Conservation (phyloP, 2,888 invertebrate species). For the Pseudococcus longispinus region DNA sequence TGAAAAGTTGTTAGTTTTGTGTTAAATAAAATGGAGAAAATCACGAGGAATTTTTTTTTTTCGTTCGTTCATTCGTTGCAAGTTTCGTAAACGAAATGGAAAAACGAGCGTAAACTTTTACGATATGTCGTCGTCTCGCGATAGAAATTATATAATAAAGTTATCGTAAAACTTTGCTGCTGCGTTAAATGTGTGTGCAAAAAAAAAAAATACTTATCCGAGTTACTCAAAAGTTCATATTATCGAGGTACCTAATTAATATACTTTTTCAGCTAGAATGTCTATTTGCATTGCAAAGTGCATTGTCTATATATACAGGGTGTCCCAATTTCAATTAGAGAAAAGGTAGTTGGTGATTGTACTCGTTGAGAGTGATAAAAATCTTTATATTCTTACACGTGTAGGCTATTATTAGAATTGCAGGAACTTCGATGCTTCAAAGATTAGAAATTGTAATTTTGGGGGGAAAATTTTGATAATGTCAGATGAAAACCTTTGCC, state of each 20-base stretch:
- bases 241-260: background rate
- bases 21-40: background rate
- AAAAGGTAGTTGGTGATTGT: too few relatives aligned
- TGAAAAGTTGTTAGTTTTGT: constrained; percentile 15
- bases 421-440: too few relatives aligned
- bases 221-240: background rate
- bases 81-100: background rate
- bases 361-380: too few relatives aligned
- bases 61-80: background rate
- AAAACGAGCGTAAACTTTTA: constrained; percentile 5
- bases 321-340: too few relatives aligned
- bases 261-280: background rate
- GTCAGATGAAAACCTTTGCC: too few relatives aligned
- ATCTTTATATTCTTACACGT: too few relatives aligned
- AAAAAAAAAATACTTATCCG: background rate
- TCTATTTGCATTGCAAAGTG: too few relatives aligned
- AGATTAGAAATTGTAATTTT: too few relatives aligned
- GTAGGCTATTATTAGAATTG: too few relatives aligned
- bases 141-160: constrained; percentile 8
- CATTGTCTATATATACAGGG: too few relatives aligned
- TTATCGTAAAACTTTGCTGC: background rate
- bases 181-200: background rate
- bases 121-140: background rate
- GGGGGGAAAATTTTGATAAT: too few relatives aligned
- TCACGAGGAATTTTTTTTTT: background rate